A percentile compares a stretch with the other conserved stretches of the same genome.
Conservation (phyloP, 1,140 invertebrate species). For the Ylistrum balloti region DNA sequence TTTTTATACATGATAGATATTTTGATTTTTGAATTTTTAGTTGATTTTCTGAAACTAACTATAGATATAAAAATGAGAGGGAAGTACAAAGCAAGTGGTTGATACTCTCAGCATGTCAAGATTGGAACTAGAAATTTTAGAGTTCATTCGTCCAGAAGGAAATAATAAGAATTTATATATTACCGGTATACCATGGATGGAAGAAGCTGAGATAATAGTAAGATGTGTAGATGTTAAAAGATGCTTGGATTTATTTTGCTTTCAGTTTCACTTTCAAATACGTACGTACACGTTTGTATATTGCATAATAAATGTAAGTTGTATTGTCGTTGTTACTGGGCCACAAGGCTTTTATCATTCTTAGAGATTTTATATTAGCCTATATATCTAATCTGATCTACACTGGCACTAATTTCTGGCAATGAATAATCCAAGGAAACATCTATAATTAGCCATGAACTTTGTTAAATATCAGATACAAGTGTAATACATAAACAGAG, state of each 20-base stretch:
- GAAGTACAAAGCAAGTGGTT: not conserved
- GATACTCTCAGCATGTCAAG: not conserved
- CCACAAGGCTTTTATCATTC: too few relatives aligned
- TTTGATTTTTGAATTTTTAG: not conserved
- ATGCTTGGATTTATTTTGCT: not conserved
- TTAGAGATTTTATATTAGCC: too few relatives aligned
- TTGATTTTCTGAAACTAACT: not conserved
- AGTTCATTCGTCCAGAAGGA: conserved; percentile 65
- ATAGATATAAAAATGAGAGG: not conserved
- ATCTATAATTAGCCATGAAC: too few relatives aligned
- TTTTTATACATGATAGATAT: too few relatives aligned
- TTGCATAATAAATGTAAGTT: too few relatives aligned
- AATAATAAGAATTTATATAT: conserved; percentile 71
- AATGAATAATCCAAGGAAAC: too few relatives aligned
- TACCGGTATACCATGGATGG: conserved; percentile 57
- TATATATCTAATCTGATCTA: too few relatives aligned
- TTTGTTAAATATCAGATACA: too few relatives aligned
- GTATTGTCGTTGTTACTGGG: too few relatives aligned
- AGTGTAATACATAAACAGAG: too few relatives aligned
- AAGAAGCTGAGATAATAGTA: conserved; percentile 60
- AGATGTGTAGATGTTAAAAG: not conserved
- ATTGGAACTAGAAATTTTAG: conserved; percentile 67
- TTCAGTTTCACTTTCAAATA: not conserved
- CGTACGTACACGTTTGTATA: too few relatives aligned
- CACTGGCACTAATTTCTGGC: too few relatives aligned